Evolutionary conservation across 2,797 vertebrate species (phyloP).

Genomic region (Thunnus albacares): DNA sequence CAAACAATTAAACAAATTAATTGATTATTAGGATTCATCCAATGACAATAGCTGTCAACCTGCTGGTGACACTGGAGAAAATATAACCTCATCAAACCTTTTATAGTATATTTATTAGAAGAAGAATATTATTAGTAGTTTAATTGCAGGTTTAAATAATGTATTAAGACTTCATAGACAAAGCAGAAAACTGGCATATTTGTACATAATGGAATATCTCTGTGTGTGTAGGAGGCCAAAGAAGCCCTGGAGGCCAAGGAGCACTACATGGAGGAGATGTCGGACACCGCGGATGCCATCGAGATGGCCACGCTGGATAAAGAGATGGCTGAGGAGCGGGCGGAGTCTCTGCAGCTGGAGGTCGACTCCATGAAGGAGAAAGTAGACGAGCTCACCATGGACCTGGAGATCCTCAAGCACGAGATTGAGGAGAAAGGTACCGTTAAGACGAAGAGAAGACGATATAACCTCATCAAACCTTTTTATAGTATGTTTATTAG

Average conservation of each 20-base stretch:
- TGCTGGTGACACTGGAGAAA: too few species aligned
- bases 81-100: too few species aligned
- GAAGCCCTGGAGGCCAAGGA: conserved; percentile 91
- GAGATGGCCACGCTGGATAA: conserved; percentile 99
- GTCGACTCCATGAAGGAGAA: conserved; percentile 94
- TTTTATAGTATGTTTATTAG: too few species aligned
- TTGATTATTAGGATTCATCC: too few species aligned
- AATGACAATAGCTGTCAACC: too few species aligned
- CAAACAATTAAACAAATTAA: too few species aligned
- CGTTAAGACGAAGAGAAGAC: fast-evolving
- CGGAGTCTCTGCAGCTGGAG: conserved; percentile 96
- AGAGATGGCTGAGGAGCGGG: conserved; percentile 98
- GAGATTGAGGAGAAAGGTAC: conserved; percentile 98
- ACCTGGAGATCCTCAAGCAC: conserved; percentile 98
- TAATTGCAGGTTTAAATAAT: not conserved
- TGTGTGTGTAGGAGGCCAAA: conserved; percentile 63
- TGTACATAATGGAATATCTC: not conserved
- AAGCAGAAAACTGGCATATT: too few species aligned
- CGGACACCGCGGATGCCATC: conserved; percentile 95
- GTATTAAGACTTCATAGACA: not conserved
- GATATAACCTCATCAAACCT: too few species aligned
- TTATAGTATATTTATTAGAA: too few species aligned
- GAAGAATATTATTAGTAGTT: too few species aligned
- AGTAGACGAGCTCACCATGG: conserved; percentile 96
- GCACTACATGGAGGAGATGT: conserved; percentile 98